phyloP scores from a whole-genome alignment of 2,113 vertebrate genomes.

The Lophochroa leadbeateri region DNA sequence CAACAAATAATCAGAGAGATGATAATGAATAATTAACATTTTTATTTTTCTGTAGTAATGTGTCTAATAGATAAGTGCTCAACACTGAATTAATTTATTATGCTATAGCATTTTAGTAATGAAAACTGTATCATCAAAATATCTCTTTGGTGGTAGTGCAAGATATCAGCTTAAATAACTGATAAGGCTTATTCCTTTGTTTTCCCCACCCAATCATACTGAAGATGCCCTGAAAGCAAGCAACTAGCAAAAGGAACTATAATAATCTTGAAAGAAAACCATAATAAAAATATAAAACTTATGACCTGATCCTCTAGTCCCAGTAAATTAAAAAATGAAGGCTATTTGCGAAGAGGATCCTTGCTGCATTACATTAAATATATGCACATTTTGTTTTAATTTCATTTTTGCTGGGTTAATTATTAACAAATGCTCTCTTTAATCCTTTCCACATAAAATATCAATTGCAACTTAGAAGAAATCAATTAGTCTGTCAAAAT shows the following conservation, averaged over 20 bases:
- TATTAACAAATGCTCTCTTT: not conserved
- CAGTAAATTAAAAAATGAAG: not conserved
- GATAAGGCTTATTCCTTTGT: conserved; percentile 76
- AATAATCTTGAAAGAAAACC: conserved; percentile 18
- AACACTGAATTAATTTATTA: conserved; percentile 83
- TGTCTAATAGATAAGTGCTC: conserved; percentile 81
- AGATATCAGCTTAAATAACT: conserved; percentile 77
- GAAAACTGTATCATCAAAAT: conserved; percentile 76
- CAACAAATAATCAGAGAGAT: conserved; percentile 98
- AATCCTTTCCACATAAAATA: not conserved
- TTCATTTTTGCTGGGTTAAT: not conserved
- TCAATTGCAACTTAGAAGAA: not conserved
- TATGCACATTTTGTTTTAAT: not conserved
- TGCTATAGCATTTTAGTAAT: conserved; percentile 75
- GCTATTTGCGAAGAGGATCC: not conserved
- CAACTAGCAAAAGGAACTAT: not conserved
- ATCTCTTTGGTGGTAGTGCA: conserved; percentile 79
- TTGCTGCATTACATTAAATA: not conserved
- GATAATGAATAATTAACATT: conserved; percentile 99
- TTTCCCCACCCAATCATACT: conserved; percentile 42
- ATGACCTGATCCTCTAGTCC: not conserved
- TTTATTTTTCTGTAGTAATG: conserved; percentile 88
- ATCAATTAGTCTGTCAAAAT: not conserved
- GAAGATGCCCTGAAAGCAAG: conserved; percentile 44
- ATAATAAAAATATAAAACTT: not conserved